Percentiles rank a stretch among this genome's conserved stretches.
These are phyloP conservation scores for Papio anubis DNA, from an alignment of 2,113 vertebrate species.

Conservation along the genomic window DNA sequence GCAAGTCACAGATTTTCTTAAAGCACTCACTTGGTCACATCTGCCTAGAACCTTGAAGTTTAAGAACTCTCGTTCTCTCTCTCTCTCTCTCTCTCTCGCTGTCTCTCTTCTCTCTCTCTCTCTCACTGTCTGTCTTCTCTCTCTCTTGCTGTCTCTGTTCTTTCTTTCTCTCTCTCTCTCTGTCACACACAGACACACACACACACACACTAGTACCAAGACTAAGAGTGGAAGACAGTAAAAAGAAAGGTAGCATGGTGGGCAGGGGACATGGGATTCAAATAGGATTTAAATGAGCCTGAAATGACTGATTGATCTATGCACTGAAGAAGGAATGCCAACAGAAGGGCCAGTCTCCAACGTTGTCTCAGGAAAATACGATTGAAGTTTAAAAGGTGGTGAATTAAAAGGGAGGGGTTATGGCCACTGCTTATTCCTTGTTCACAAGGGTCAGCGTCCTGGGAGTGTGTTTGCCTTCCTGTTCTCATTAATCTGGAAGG, in stretches of 20 bases:
- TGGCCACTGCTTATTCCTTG: neutral
- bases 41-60: neutral
- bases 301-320: neutral
- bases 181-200: neutral
- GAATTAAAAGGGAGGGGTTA: neutral
- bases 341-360: neutral
- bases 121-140: neutral
- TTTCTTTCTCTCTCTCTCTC: neutral
- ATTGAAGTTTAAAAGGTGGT: neutral
- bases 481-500: conserved; percentile 26
- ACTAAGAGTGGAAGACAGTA: neutral
- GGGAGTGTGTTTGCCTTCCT: conserved; percentile 3
- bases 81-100: neutral
- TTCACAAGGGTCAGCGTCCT: neutral
- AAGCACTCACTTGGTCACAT: neutral
- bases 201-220: neutral
- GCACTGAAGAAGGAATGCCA: neutral
- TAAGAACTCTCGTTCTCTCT: neutral
- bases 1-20: neutral
- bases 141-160: neutral
- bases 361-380: neutral
- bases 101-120: no score
- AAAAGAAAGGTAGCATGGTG: neutral
- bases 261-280: neutral
- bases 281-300: neutral